These are phyloP conservation scores for Todus mexicanus DNA, from an alignment of 2,797 vertebrate genomes.

Conservation along the genomic window DNA sequence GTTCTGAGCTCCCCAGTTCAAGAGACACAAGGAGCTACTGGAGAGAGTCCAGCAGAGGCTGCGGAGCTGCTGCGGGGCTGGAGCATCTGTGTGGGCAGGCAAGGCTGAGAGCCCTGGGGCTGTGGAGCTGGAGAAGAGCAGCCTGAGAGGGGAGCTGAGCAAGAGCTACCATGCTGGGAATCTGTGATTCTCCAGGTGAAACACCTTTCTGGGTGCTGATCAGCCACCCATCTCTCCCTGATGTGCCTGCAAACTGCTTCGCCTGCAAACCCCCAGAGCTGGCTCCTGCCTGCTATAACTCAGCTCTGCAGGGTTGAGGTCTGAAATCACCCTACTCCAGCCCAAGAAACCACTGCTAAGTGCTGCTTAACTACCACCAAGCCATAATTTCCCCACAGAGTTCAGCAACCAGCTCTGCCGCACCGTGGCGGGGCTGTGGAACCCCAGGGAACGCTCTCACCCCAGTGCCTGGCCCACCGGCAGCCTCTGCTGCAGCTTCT, in stretches of 20 bases:
- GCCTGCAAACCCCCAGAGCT: not conserved
- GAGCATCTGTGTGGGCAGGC: too few species aligned
- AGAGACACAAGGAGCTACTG: not conserved
- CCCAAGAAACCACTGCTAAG: not conserved
- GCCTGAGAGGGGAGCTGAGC: too few species aligned
- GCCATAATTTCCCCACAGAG: not conserved
- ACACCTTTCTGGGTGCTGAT: not conserved
- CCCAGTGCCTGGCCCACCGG: too few species aligned
- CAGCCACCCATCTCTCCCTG: not conserved
- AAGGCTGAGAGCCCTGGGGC: too few species aligned
- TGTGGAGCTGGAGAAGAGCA: too few species aligned
- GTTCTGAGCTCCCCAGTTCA: not conserved
- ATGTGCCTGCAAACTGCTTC: not conserved
- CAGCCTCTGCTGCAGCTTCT: not conserved
- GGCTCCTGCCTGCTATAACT: not conserved
- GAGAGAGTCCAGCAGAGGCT: not conserved
- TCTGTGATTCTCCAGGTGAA: not conserved
- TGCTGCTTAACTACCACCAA: rapidly evolving
- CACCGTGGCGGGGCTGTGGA: not conserved
- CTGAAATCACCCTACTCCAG: not conserved
- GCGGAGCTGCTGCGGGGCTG: not conserved
- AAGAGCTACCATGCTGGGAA: too few species aligned
- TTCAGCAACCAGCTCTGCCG: not conserved
- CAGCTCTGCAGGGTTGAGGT: not conserved
- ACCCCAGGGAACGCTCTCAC: not conserved